phyloP scores from a whole-genome alignment of 2,113 vertebrate genomes.

The Xyrauchen texanus region DNA sequence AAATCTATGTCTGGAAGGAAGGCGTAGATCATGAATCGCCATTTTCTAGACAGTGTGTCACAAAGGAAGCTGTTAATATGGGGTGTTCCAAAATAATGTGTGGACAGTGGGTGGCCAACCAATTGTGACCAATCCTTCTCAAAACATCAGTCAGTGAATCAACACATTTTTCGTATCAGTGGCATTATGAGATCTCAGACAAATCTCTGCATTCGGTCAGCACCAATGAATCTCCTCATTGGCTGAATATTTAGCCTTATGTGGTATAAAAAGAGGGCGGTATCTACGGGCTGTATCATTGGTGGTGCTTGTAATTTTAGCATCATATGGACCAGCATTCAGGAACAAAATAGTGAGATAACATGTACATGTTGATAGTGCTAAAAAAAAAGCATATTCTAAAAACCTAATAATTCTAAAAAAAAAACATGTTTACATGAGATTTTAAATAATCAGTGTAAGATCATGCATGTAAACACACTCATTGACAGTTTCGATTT shows the following conservation, averaged over 20 bases:
- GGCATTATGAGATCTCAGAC: conserved; percentile 4
- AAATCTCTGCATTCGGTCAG: not conserved
- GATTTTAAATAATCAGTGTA: too few species aligned
- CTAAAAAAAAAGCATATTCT: too few species aligned
- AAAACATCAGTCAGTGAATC: conserved; percentile 12
- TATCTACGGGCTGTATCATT: not conserved
- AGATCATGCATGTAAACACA: too few species aligned
- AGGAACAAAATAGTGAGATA: not conserved
- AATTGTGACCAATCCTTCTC: conserved; percentile 12
- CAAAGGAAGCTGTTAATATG: not conserved
- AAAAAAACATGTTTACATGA: too few species aligned
- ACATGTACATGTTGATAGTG: too few species aligned
- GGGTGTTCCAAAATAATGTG: conserved; percentile 11
- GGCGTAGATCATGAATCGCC: not conserved
- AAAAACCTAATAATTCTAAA: too few species aligned
- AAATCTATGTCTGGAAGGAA: not conserved
- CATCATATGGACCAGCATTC: not conserved
- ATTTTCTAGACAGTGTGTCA: not conserved
- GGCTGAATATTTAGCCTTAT: not conserved
- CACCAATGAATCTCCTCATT: not conserved
- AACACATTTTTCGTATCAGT: not conserved
- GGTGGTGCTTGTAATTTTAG: not conserved
- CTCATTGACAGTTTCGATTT: too few species aligned
- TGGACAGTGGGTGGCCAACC: not conserved
- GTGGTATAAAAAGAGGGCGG: not conserved